Base-by-base conservation (phyloP, 2,113 vertebrate species). In the Platysteira castanea region DNA sequence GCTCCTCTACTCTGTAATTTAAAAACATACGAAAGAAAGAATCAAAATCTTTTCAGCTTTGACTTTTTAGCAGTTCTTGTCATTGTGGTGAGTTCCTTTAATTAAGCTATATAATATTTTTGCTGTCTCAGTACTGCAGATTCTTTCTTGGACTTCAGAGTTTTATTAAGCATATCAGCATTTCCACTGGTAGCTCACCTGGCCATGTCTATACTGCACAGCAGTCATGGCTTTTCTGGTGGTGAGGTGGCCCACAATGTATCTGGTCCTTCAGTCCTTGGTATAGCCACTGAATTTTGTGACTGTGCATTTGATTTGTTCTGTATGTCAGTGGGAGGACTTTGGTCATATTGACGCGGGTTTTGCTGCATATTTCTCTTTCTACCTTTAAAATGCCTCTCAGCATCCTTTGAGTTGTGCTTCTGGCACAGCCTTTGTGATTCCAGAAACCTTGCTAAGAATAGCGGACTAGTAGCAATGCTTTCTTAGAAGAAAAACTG, bases 361-460 rank as follows among this genome's bases (percentile, higher is more conserved):
- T 56, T 83, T 90, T 94, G n/a, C 42, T 89, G 47, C 21, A 7
- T 70, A 9, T 71, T 84, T 81, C 15, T 80, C 8, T 68, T 57
- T 84, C 60, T 52, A 0, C 2, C 65, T 84, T 74, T 74, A 54
- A 74, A 92, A 78, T 84, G 61, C 49, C n/a, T 75, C 49, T 15
- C 56, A 54, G 27, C 37, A 49, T 85, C 35, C 37, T 87, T 57
- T 63, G 46, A 73, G 33, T 46, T 74, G 26, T 42, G 23, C 26
- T 90, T 7, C 70, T 95, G 94, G 84, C 78, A 84, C 37, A 77
- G 47, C 37, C 46, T 68, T 76, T 52, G 47, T 64, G 82, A 73
- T 95, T 95, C 53, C 79, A 90, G 37, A 93, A 86, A 60, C 27
- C 28, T 93, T 73, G 63, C 87, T 97, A 89, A 95, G 91, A 95